Conservation (phyloP, 2,888 invertebrate genomes). For the Rhaphigaster nebulosa region DNA sequence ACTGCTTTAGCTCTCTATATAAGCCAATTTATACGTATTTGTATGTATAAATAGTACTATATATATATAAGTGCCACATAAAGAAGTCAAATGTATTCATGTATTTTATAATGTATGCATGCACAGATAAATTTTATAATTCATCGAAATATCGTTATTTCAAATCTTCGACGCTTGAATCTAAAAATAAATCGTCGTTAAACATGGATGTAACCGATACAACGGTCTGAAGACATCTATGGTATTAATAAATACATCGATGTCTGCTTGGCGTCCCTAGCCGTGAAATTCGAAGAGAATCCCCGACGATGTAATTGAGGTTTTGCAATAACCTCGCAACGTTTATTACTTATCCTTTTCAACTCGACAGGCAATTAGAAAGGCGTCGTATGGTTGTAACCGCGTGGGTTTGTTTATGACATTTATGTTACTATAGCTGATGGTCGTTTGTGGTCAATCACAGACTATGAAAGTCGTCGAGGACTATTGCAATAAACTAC, state of each 20-base stretch:
- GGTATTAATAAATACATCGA: not conserved
- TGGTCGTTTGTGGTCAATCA: constrained; percentile 4
- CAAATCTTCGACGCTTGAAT: no score
- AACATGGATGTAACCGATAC: no score
- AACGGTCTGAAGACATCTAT: no score
- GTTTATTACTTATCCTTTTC: constrained; percentile 17
- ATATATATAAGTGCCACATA: no score
- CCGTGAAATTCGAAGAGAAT: not conserved
- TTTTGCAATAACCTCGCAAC: not conserved
- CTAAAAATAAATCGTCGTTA: not conserved
- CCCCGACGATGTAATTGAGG: not conserved
- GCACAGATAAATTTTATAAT: no score
- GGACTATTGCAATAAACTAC: not conserved
- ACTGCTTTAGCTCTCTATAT: no score
- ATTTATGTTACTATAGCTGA: not conserved
- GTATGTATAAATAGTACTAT: no score
- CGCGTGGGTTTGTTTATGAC: constrained; percentile 2
- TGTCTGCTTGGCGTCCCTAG: not conserved
- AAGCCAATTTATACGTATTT: no score
- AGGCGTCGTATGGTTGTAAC: constrained; percentile 22
- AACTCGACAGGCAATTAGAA: constrained; percentile 14
- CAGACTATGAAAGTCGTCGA: not conserved
- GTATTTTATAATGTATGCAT: no score
- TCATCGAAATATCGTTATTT: no score
- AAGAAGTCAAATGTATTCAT: no score